Base-by-base conservation (phyloP, 1,140 invertebrate species). In the Saccostrea glomerata region DNA sequence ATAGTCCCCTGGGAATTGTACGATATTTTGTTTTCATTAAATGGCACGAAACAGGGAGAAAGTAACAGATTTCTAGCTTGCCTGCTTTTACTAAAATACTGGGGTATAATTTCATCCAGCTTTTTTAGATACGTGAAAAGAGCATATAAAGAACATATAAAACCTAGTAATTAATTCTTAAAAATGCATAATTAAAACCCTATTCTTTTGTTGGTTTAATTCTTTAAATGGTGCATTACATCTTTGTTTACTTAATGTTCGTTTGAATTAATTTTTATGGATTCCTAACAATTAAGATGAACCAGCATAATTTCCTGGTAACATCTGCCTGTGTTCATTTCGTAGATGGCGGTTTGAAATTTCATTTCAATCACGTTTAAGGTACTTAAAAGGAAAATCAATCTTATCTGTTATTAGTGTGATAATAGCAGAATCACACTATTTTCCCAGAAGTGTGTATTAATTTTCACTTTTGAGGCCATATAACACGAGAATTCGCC, bases 391-490 rank as follows among this genome's bases (percentile, higher is more conserved):
- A 36, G 25, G 30, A 25, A 30, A 77, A 77, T 30, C 25, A 77
- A 36, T 77, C 15, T n/a, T n/a, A n/a, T n/a, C n/a, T 13, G 15
- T 36, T 36, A 36, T 2, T 77, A 30, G 30, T 13, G 12, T 17
- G 25, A 30, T 77, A 40, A 77, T 11, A 15, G 13, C 25, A 9
- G 70, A 77, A 30, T 77, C 70, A 77, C 70, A 36, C 70, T 15
- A 77, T 36, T 77, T 36, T 30, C 15, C 2, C 17, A 40, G 70
- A 77, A 15, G n/a, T 20, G 60, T 66, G 70, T 77, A 77, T 77
- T 77, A 77, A 77, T 77, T 77, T 77, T 77, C 70, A 30, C 70
- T 30, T 77, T 25, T 25, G 30, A 77, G 70, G 30, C 12, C 70
- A 77, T 63, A 63, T 20, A 60, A 13, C 58, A 60, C 13, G 58